Conservation (phyloP, 2,113 vertebrate genomes). For the Amphilophus citrinellus region DNA sequence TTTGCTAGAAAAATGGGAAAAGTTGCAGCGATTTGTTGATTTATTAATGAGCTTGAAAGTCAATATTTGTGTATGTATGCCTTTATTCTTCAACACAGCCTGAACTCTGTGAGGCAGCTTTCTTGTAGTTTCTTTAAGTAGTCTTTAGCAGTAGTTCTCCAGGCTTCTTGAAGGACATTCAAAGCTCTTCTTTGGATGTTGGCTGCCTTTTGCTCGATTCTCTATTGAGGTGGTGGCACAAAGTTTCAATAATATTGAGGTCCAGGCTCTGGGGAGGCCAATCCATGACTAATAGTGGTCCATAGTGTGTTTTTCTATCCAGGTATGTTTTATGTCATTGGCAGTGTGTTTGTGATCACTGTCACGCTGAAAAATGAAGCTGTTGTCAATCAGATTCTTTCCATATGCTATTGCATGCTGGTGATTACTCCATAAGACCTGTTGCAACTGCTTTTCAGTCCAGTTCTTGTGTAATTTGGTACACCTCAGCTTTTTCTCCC, state of each 20-base stretch:
- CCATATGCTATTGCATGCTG: background rate
- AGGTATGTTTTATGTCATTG: background rate
- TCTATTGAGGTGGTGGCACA: too few species aligned
- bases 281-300: background rate
- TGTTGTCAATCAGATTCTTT: background rate
- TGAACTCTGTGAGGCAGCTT: background rate
- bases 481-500: background rate
- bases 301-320: background rate
- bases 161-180: background rate
- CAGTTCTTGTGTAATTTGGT: background rate
- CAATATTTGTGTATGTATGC: background rate
- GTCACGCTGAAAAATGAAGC: background rate
- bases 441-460: background rate
- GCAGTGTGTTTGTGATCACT: background rate
- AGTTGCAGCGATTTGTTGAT: background rate
- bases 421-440: background rate
- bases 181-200: constrained; percentile 1
- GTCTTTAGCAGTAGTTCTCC: background rate
- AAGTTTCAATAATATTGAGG: too few species aligned
- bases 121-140: background rate
- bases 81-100: background rate
- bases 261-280: background rate
- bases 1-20: background rate
- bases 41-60: background rate
- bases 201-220: background rate